Conservation (phyloP, 2,888 invertebrate species). For the Muschampia plurimacula region DNA sequence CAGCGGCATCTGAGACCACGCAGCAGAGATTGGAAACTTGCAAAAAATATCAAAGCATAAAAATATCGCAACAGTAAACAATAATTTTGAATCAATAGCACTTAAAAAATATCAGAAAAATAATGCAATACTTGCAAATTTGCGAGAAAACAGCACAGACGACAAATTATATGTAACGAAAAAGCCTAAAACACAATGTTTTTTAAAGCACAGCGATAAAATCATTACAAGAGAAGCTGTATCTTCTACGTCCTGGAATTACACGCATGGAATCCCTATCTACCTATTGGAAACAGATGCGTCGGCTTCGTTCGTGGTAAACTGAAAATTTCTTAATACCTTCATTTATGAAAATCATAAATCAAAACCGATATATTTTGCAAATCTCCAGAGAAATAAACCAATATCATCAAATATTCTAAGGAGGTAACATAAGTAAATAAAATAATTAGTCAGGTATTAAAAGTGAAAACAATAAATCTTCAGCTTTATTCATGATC, state of each 20-base stretch:
- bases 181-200: background rate
- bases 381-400: background rate
- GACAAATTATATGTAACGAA: background rate
- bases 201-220: constrained; percentile 13
- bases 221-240: constrained; percentile 18
- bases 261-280: background rate
- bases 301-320: constrained; percentile 20
- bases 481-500: background rate
- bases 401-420: background rate
- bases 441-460: background rate
- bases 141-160: background rate
- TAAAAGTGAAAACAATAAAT: background rate
- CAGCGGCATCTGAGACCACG: constrained; percentile 25
- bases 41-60: background rate
- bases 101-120: background rate
- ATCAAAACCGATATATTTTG: background rate
- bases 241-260: constrained; percentile 9
- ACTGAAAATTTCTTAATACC: constrained; percentile 20
- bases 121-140: too few species aligned
- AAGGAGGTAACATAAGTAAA: background rate
- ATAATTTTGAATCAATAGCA: background rate
- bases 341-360: constrained; percentile 20
- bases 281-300: constrained; percentile 28
- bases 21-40: constrained; percentile 11
- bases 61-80: background rate